These are phyloP conservation scores for Vanacampus margaritifer DNA, from an alignment of 2,113 vertebrate species.

Conservation along the genomic window DNA sequence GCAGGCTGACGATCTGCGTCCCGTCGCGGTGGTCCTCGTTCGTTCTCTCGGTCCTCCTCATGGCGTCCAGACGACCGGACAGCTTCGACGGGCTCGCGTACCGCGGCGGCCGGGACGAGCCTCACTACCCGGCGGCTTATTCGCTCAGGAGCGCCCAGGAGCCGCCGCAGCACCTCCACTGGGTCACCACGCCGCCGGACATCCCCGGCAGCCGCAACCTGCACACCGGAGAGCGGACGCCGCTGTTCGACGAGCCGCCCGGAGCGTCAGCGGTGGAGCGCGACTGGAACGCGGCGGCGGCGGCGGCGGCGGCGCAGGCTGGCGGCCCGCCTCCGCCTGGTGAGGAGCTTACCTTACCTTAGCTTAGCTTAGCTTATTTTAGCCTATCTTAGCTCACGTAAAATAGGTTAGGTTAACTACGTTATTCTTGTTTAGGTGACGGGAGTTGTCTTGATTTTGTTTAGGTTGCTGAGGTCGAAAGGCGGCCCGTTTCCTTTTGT, in stretches of 20 bases:
- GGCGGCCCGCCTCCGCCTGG: constrained; percentile 63
- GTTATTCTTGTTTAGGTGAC: too few relatives aligned
- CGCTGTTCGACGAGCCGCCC: constrained; percentile 69
- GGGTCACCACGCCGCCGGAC: constrained; percentile 90
- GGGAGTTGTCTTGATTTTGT: too few relatives aligned
- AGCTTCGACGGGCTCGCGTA: constrained; percentile 87
- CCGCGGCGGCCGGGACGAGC: constrained; percentile 76
- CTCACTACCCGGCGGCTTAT: constrained; percentile 57
- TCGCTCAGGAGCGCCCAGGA: constrained; percentile 68
- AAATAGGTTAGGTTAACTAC: too few relatives aligned
- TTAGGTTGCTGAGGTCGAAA: too few relatives aligned
- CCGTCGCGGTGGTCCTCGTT: background rate
- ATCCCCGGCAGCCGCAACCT: constrained; percentile 94
- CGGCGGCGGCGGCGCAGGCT: constrained; percentile 64
- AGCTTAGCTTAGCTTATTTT: background rate
- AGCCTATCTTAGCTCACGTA: background rate
- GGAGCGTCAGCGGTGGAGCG: constrained; percentile 49
- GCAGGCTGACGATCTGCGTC: background rate
- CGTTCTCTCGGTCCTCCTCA: constrained; percentile 37
- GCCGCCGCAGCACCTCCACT: constrained; percentile 76
- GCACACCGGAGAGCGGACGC: constrained; percentile 83
- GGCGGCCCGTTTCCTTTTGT: too few relatives aligned
- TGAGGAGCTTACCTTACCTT: background rate
- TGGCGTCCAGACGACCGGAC: constrained; percentile 88
- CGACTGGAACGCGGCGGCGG: constrained; percentile 59